A percentile compares a stretch with the other conserved stretches of the same genome.
Conservation (phyloP, 2,888 invertebrate species). For the Heteromyza rotundicornis region DNA sequence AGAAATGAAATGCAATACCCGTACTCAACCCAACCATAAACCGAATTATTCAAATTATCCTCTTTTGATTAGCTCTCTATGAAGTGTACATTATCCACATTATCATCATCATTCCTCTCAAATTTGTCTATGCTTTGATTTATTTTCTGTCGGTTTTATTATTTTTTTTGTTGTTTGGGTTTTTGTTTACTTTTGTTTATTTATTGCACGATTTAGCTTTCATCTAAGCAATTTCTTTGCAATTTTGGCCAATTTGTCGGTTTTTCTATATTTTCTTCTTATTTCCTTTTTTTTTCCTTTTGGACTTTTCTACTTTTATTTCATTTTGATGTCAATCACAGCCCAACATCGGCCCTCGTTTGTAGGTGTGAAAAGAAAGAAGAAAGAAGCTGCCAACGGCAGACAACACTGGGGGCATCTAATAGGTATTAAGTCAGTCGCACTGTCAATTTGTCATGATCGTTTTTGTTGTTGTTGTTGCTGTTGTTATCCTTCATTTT, state of each 20-base stretch:
- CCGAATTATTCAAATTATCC: no score
- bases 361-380: background rate
- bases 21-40: no score
- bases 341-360: background rate
- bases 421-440: background rate
- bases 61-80: no score
- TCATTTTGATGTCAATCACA: slow-evolving; percentile 6
- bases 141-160: no score
- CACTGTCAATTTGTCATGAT: background rate
- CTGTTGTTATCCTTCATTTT: background rate
- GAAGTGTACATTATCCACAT: no score
- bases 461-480: background rate
- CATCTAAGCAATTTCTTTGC: slow-evolving; percentile 15
- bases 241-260: slow-evolving; percentile 14
- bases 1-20: no score
- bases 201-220: slow-evolving; percentile 9
- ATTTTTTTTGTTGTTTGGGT: no score
- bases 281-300: background rate
- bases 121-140: no score
- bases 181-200: slow-evolving; percentile 3
- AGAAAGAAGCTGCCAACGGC: slow-evolving; percentile 9
- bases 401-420: background rate
- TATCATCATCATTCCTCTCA: no score
- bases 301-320: slow-evolving; percentile 3
- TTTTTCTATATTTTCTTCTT: no score